Percentiles rank a stretch among this genome's conserved stretches.
Conservation (phyloP, 2,888 invertebrate genomes). For the Lumbricus terrestris region DNA sequence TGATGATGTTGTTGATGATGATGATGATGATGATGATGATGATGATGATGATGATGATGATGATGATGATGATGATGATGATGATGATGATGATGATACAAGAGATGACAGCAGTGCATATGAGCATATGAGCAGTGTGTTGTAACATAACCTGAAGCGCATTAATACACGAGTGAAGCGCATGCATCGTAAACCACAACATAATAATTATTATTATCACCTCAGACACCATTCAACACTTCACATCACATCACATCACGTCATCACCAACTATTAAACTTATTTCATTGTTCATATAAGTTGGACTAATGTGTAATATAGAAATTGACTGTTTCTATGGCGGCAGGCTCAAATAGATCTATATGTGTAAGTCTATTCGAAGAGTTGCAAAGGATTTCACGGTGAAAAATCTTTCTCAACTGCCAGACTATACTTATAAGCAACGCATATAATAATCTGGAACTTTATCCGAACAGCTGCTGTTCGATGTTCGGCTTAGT, state of each 20-base stretch:
- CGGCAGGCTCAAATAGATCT: too few species aligned
- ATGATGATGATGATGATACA: not conserved
- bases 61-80: not conserved
- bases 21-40: not conserved
- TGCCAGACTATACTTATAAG: not conserved
- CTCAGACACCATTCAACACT: not conserved
- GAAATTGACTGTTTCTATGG: not conserved
- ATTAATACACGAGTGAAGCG: too few species aligned
- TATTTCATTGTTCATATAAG: not conserved
- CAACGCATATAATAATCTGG: not conserved
- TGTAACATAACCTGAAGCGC: not conserved
- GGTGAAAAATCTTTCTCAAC: not conserved
- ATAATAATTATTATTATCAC: fast-evolving
- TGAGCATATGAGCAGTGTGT: too few species aligned
- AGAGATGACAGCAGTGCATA: not conserved
- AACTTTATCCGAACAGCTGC: not conserved
- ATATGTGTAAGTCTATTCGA: not conserved
- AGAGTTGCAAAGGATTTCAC: not conserved
- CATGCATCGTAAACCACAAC: too few species aligned
- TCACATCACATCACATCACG: not conserved
- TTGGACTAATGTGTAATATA: not conserved
- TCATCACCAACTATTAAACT: too few species aligned
- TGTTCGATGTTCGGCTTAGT: not conserved
- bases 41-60: too few species aligned
- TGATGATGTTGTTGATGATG: not conserved